These are phyloP conservation scores for Panurus biarmicus DNA, from an alignment of 2,113 vertebrate species.

Conservation along the genomic window DNA sequence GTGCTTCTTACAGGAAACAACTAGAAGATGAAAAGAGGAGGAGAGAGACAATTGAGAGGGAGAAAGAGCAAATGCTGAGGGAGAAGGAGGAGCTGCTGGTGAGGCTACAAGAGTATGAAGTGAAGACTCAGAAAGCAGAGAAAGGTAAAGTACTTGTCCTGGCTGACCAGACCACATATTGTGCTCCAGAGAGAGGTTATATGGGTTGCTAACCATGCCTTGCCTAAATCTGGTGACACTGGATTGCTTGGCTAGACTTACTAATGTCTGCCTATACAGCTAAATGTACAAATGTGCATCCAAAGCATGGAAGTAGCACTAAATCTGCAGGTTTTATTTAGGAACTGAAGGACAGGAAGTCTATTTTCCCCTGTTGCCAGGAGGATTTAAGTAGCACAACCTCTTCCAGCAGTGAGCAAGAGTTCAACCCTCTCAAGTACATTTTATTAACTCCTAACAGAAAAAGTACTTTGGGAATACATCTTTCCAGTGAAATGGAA, in stretches of 20 bases:
- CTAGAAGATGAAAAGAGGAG: slow-evolving; percentile 90
- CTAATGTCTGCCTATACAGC: rapidly evolving
- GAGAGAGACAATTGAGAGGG: slow-evolving; percentile 84
- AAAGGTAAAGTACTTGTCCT: slow-evolving; percentile 72
- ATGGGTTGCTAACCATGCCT: background rate
- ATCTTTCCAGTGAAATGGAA: background rate
- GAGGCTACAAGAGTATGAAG: slow-evolving; percentile 84
- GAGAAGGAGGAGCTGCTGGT: slow-evolving; percentile 89
- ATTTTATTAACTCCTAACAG: background rate
- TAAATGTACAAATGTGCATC: background rate
- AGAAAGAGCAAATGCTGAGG: slow-evolving; percentile 88
- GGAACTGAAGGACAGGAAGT: background rate
- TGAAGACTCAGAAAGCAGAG: slow-evolving; percentile 89
- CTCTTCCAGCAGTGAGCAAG: background rate
- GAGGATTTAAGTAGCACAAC: background rate
- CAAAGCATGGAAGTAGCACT: background rate
- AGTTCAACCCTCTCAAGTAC: background rate
- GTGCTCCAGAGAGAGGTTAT: background rate
- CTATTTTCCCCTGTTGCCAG: background rate
- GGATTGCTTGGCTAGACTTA: background rate
- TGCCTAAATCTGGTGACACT: background rate
- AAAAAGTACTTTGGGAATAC: background rate
- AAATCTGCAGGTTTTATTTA: background rate
- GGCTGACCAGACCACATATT: rapidly evolving
- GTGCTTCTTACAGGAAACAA: slow-evolving; percentile 76